Conservation (phyloP, 2,113 vertebrate genomes). For the Eretmodus cyanostictus region DNA sequence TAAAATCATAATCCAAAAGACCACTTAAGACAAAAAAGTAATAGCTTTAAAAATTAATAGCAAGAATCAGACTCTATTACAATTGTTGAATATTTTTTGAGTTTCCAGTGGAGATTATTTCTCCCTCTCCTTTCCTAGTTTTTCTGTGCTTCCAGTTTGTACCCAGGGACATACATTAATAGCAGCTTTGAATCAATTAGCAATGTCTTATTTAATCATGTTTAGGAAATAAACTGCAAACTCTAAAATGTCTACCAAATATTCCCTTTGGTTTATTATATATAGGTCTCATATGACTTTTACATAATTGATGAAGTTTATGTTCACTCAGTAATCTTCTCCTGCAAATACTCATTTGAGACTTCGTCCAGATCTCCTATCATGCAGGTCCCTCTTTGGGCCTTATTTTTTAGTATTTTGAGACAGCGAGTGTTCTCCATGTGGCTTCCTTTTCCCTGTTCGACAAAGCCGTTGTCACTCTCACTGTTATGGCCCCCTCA, state of each 20-base stretch:
- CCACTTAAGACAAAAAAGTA: neutral
- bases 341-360: neutral
- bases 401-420: neutral
- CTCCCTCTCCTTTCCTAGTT: neutral
- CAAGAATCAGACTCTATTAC: neutral
- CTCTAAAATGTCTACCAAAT: neutral
- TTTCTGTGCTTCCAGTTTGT: neutral
- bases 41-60: neutral
- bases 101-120: neutral
- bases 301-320: neutral
- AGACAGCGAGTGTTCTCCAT: neutral
- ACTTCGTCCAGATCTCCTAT: neutral
- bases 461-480: neutral
- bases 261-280: neutral
- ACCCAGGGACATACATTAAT: neutral
- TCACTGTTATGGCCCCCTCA: neutral
- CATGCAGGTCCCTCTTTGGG: neutral
- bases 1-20: neutral
- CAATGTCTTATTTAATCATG: neutral
- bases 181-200: neutral
- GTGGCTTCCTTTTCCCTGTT: neutral
- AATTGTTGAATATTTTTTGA: neutral
- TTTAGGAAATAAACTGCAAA: neutral
- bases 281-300: neutral
- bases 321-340: neutral